phyloP scores from a whole-genome alignment of 2,113 vertebrate species.

The Carollia perspicillata region DNA sequence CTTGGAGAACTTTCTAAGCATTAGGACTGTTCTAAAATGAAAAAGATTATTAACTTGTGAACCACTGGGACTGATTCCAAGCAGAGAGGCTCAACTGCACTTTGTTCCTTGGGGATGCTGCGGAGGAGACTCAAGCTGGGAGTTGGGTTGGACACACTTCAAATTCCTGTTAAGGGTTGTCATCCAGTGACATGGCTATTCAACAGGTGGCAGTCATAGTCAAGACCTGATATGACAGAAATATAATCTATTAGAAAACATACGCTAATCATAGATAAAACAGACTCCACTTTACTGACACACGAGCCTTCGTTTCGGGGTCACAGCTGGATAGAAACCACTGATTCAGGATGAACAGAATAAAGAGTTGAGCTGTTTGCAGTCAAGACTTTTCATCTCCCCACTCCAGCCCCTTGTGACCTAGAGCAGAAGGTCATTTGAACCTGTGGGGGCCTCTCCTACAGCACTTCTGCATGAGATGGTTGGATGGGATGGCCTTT shows the following conservation, averaged over 20 bases:
- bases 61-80: not conserved
- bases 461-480: not conserved
- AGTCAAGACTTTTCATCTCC: not conserved
- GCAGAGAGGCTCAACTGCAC: not conserved
- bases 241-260: not conserved
- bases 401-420: not conserved
- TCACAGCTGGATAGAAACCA: not conserved
- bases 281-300: not conserved
- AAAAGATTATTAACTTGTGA: not conserved
- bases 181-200: not conserved
- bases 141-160: not conserved
- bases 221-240: not conserved
- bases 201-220: not conserved
- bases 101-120: not conserved
- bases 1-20: not conserved
- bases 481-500: not conserved
- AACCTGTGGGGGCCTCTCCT: not conserved
- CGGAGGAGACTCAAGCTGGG: not conserved
- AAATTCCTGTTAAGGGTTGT: not conserved
- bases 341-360: not conserved
- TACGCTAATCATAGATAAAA: not conserved
- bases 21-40: not conserved
- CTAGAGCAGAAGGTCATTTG: not conserved
- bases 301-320: not conserved
- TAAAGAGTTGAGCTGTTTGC: not conserved